Base-by-base conservation (phyloP, 2,113 vertebrate genomes). In the Poecile atricapillus region DNA sequence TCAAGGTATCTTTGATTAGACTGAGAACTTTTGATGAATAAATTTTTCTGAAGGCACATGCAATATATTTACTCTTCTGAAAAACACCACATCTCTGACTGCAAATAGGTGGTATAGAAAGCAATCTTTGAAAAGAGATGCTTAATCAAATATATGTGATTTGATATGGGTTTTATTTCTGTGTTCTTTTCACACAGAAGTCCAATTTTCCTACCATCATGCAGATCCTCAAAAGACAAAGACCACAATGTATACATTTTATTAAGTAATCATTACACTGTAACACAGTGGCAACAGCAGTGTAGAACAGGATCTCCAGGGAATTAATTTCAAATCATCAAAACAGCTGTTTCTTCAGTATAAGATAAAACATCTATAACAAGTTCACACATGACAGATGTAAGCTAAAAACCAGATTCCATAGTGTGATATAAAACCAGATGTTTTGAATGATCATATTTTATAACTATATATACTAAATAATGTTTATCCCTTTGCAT, bases 371-470 rank as follows among this genome's bases (percentile, higher is more conserved):
- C 97, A 98, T 98, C 97, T 94, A 97, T 98, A 98, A 98, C 97
- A 98, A 98, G 97, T 98, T 98, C 98, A 98, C 98, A 98, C 98
- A 97, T 98, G 97, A 97, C 98, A 98, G 98, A 98, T 98, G 98
- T 82, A 97, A 97, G 97, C 79, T 97, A 97, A 97, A 98, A 98
- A 56, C 94, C 97, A 96, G 97, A 97, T 96, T 97, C 92, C 69
- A 90, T 35, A 97, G 97, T 98, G 97, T 97, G 97, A 98, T 95
- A 86, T 87, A 97, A 98, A 98, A 97, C 87, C 98, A 98, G 98
- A 97, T 98, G 98, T 98, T 98, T 98, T 97, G 97, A 98, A 97
- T 97, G 97, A 98, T 95, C 97, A 96, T 97, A 97, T 96, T 97
- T 89, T 97, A 97, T 96, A 97, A 96, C 84, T 70, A 90, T 60